These are phyloP conservation scores for Ranitomeya variabilis DNA, from an alignment of 2,113 vertebrate species.

Conservation along the genomic window DNA sequence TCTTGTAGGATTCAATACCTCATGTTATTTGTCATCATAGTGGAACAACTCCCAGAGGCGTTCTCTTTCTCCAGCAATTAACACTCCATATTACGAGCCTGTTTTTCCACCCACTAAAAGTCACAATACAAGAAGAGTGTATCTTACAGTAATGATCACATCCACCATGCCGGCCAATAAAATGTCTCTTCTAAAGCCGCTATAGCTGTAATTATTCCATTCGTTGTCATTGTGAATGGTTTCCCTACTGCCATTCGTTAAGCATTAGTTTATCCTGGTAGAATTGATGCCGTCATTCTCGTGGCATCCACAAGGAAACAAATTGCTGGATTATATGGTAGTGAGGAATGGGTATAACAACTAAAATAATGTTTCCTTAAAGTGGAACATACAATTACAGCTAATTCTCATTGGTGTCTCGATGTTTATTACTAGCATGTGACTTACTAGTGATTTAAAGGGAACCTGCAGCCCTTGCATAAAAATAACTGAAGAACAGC, in stretches of 20 bases:
- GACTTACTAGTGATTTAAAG: background rate
- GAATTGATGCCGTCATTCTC: background rate
- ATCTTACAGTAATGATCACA: background rate
- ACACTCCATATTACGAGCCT: slow-evolving; percentile 27
- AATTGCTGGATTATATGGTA: background rate
- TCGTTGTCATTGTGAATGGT: background rate
- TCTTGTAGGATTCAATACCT: slow-evolving; percentile 12
- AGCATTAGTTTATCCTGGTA: background rate
- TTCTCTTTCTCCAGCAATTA: background rate
- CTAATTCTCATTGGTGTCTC: background rate
- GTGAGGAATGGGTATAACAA: background rate
- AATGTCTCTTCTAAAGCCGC: background rate
- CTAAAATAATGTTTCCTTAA: background rate
- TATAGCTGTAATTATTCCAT: background rate
- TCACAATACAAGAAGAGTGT: background rate
- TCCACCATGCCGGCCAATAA: background rate
- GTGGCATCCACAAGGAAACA: background rate
- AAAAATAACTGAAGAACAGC: background rate
- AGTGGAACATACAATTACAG: background rate
- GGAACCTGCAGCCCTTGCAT: background rate
- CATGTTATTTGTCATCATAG: slow-evolving; percentile 40
- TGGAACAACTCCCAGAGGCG: slow-evolving; percentile 28
- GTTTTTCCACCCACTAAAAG: slow-evolving; percentile 29
- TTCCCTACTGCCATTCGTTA: background rate
- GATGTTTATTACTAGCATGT: background rate